Evolutionary conservation across 2,888 invertebrate genomes (phyloP).

Genomic region (Chirona hameri): DNA sequence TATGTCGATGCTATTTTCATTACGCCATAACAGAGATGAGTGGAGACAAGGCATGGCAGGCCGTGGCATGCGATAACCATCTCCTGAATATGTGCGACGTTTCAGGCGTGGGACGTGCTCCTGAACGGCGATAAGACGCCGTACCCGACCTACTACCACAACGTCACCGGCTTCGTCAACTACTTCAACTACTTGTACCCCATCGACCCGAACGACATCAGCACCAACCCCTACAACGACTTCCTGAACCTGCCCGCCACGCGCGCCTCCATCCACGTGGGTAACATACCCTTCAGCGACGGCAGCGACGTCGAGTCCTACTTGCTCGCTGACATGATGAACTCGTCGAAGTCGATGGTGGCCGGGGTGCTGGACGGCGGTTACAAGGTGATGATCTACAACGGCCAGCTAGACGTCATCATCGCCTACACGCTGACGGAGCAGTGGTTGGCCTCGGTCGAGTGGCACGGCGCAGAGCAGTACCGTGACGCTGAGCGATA

Average conservation of each 20-base stretch:
- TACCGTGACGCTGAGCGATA: slow-evolving; percentile 64
- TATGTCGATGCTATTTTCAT: too few relatives aligned
- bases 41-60: too few relatives aligned
- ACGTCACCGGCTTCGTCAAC: slow-evolving; percentile 69
- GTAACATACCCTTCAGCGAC: slow-evolving; percentile 66
- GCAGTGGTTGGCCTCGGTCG: slow-evolving; percentile 67
- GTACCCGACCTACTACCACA: slow-evolving; percentile 61
- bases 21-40: too few relatives aligned
- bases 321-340: slow-evolving; percentile 73
- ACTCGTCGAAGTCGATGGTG: slow-evolving; percentile 61
- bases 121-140: slow-evolving; percentile 64
- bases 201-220: slow-evolving; percentile 48
- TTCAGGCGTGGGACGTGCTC: slow-evolving; percentile 59
- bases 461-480: slow-evolving; percentile 62
- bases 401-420: slow-evolving; percentile 86
- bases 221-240: slow-evolving; percentile 41
- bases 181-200: slow-evolving; percentile 70
- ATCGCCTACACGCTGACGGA: slow-evolving; percentile 82
- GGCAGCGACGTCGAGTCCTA: slow-evolving; percentile 62
- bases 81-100: slow-evolving; percentile 13
- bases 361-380: slow-evolving; percentile 44
- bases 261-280: slow-evolving; percentile 77
- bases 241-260: slow-evolving; percentile 62
- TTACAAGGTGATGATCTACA: slow-evolving; percentile 75
- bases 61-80: not conserved